These are phyloP conservation scores for Odobenus rosmarus DNA, from an alignment of 2,113 vertebrate species.

Conservation along the genomic window DNA sequence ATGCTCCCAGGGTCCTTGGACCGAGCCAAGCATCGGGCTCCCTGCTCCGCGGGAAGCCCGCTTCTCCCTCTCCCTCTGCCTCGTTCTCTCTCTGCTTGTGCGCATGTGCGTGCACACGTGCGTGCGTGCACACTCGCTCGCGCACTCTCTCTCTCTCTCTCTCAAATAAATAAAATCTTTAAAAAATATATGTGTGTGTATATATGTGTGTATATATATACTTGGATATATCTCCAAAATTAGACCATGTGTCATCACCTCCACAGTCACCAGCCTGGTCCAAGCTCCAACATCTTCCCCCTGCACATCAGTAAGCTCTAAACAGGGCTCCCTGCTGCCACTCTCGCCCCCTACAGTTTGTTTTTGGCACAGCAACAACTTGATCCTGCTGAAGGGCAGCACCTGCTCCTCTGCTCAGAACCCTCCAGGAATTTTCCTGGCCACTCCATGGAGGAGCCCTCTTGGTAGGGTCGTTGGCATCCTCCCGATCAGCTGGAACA, in stretches of 20 bases:
- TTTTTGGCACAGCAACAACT: not conserved
- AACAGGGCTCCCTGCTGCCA: not conserved
- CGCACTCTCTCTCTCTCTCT: no score
- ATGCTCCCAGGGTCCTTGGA: no score
- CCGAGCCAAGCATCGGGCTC: fast-evolving
- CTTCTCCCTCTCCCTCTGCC: no score
- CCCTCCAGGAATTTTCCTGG: not conserved
- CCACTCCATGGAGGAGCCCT: not conserved
- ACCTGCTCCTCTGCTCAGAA: not conserved
- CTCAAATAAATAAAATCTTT: no score
- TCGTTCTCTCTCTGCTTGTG: no score
- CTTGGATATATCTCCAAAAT: not conserved
- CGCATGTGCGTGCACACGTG: no score
- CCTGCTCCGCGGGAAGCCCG: no score
- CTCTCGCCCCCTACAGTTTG: not conserved
- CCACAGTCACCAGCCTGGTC: not conserved
- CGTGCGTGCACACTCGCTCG: no score
- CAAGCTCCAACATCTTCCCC: not conserved
- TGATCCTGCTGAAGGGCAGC: not conserved
- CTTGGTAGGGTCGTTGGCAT: not conserved
- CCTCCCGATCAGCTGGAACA: not conserved
- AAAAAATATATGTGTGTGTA: no score
- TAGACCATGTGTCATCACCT: not conserved
- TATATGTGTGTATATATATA: no score
- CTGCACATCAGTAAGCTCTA: not conserved